A percentile compares a stretch with the other conserved stretches of the same genome.
Conservation (phyloP, 2,888 invertebrate genomes). For the Caenorhabditis sp. region DNA sequence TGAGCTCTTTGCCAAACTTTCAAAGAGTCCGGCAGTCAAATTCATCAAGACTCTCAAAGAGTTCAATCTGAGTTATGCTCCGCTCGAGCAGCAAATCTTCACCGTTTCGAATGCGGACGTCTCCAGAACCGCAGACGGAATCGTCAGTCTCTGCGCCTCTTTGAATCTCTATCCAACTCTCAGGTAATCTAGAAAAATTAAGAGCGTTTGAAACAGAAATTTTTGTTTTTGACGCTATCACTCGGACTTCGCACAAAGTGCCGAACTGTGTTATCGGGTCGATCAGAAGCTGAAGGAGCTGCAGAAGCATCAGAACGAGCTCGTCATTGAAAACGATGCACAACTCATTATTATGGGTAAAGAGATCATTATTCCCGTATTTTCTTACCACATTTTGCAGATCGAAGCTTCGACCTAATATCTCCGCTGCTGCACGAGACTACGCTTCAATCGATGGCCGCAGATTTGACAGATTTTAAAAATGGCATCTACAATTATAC, state of each 20-base stretch:
- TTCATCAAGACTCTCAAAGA: slow-evolving; percentile 26
- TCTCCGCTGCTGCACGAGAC: slow-evolving; percentile 41
- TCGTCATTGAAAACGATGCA: slow-evolving; percentile 19
- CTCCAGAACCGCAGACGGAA: slow-evolving; percentile 1
- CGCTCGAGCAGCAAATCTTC: slow-evolving; percentile 30
- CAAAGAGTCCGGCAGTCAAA: slow-evolving; percentile 6
- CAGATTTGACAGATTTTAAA: slow-evolving; percentile 18
- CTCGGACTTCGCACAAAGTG: slow-evolving; percentile 34
- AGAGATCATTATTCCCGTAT: neutral
- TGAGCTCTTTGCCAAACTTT: slow-evolving; percentile 10
- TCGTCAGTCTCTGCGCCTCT: slow-evolving; percentile 16
- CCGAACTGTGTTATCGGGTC: slow-evolving; percentile 40
- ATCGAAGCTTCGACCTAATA: slow-evolving; percentile 38
- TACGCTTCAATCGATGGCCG: slow-evolving; percentile 33
- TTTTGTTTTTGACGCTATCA: slow-evolving; percentile 9
- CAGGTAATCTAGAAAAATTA: neutral
- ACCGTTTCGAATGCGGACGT: slow-evolving; percentile 5
- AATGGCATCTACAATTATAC: slow-evolving; percentile 13
- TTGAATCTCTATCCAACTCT: slow-evolving; percentile 28
- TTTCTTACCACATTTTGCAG: slow-evolving; percentile 33
- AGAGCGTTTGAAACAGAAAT: neutral
- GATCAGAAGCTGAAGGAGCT: slow-evolving; percentile 41
- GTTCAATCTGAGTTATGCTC: slow-evolving; percentile 25
- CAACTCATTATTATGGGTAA: slow-evolving; percentile 38
- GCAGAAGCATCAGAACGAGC: neutral